Percentiles rank a stretch among this genome's conserved stretches.
Evolutionary conservation across 2,888 invertebrate species (phyloP).

Genomic region (Leptopilina syphax): DNA sequence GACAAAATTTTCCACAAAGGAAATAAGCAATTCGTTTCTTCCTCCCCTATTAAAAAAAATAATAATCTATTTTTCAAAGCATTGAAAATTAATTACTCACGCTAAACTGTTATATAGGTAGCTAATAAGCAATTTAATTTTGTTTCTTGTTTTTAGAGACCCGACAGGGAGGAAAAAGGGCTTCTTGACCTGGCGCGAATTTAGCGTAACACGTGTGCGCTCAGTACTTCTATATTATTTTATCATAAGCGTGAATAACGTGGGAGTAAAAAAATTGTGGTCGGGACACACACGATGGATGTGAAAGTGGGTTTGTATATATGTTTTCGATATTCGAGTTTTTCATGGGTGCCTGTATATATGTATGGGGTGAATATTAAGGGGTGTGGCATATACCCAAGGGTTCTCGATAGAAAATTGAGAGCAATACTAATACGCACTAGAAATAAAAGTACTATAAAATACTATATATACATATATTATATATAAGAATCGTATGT

Average conservation of each 20-base stretch:
- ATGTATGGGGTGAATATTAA: not conserved
- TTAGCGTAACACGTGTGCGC: slow-evolving; percentile 21
- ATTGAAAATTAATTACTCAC: slow-evolving; percentile 27
- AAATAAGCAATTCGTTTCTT: not conserved
- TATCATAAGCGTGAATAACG: slow-evolving; percentile 38
- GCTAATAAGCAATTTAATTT: slow-evolving; percentile 21
- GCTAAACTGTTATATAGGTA: slow-evolving; percentile 8
- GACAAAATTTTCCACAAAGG: not conserved
- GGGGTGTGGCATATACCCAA: slow-evolving; percentile 21
- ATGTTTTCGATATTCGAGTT: slow-evolving; percentile 7
- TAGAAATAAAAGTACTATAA: not conserved
- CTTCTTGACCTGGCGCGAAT: slow-evolving; percentile 22
- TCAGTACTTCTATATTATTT: slow-evolving; percentile 28
- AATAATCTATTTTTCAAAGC: not conserved
- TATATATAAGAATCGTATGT: too few species aligned
- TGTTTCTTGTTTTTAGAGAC: slow-evolving; percentile 1
- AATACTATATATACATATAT: not conserved
- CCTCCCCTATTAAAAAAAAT: not conserved
- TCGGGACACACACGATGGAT: slow-evolving; percentile 29
- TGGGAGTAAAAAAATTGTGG: slow-evolving; percentile 18
- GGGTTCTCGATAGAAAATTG: slow-evolving; percentile 12
- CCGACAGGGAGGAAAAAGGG: too few species aligned
- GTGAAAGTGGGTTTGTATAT: not conserved
- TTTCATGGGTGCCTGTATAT: not conserved
- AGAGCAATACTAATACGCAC: not conserved